These are phyloP conservation scores for Venturia canescens DNA, from an alignment of 1,140 invertebrate genomes.

Conservation along the genomic window DNA sequence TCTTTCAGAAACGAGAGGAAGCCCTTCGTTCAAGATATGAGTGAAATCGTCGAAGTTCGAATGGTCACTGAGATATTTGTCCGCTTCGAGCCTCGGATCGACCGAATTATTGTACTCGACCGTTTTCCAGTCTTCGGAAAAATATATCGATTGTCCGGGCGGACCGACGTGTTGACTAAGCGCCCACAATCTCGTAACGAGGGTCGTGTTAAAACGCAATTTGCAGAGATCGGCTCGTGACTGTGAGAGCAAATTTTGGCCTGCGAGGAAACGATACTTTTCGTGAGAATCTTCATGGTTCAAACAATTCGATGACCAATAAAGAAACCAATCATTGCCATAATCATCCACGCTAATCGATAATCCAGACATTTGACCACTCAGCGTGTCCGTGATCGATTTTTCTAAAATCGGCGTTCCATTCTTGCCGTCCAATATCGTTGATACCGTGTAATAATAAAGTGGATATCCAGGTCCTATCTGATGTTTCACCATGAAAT, in stretches of 20 bases:
- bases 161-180: slow-evolving; percentile 83
- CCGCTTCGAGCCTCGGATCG: slow-evolving; percentile 69
- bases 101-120: slow-evolving; percentile 75
- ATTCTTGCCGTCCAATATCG: slow-evolving; percentile 83
- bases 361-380: slow-evolving; percentile 82
- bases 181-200: slow-evolving; percentile 82
- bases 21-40: slow-evolving; percentile 50
- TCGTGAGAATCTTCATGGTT: slow-evolving; percentile 73
- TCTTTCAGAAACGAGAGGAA: slow-evolving; percentile 53
- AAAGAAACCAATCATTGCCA: slow-evolving; percentile 86
- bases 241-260: slow-evolving; percentile 81
- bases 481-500: slow-evolving; percentile 90
- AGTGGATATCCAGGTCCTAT: slow-evolving; percentile 85
- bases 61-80: slow-evolving; percentile 67
- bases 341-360: slow-evolving; percentile 80
- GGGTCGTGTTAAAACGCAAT: slow-evolving; percentile 83
- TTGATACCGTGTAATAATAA: slow-evolving; percentile 86
- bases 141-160: slow-evolving; percentile 80
- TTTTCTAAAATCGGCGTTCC: slow-evolving; percentile 81
- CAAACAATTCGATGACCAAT: slow-evolving; percentile 85
- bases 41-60: slow-evolving; percentile 55
- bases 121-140: slow-evolving; percentile 69
- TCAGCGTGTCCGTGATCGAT: slow-evolving; percentile 83
- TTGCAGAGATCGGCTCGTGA: slow-evolving; percentile 84
- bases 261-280: slow-evolving; percentile 74